A percentile compares a stretch with the other conserved stretches of the same genome.
phyloP scores from a whole-genome alignment of 2,113 vertebrate species.

The Bubo bubo region DNA sequence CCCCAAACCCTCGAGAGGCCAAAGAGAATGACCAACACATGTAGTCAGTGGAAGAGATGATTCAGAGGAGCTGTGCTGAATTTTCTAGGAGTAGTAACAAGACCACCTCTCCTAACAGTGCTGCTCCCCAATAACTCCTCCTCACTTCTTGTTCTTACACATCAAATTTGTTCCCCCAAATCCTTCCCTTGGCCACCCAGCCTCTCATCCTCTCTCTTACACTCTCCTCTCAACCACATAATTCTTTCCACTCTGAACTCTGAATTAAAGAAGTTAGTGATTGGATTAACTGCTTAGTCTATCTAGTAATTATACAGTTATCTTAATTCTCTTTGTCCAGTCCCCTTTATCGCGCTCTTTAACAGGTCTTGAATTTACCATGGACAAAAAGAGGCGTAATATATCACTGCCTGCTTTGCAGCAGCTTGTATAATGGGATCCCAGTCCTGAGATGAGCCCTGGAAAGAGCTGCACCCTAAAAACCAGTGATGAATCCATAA shows the following conservation, averaged over 20 bases:
- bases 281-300: conserved; percentile 17
- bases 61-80: background rate
- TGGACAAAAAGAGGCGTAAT: background rate
- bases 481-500: rapidly evolving
- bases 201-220: background rate
- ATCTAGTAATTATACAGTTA: conserved; percentile 33
- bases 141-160: too few relatives aligned
- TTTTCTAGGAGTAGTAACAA: background rate
- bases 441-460: background rate
- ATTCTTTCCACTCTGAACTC: background rate
- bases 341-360: background rate
- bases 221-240: background rate
- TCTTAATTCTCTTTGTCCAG: conserved; percentile 50
- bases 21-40: background rate
- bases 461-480: background rate
- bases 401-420: background rate
- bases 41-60: background rate
- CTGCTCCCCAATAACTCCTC: background rate
- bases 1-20: background rate
- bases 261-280: background rate
- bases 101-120: background rate
- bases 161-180: background rate
- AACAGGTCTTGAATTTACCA: background rate
- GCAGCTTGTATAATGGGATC: background rate
- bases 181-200: background rate